Conservation (phyloP, 2,113 vertebrate genomes). For the Alethe diademata region DNA sequence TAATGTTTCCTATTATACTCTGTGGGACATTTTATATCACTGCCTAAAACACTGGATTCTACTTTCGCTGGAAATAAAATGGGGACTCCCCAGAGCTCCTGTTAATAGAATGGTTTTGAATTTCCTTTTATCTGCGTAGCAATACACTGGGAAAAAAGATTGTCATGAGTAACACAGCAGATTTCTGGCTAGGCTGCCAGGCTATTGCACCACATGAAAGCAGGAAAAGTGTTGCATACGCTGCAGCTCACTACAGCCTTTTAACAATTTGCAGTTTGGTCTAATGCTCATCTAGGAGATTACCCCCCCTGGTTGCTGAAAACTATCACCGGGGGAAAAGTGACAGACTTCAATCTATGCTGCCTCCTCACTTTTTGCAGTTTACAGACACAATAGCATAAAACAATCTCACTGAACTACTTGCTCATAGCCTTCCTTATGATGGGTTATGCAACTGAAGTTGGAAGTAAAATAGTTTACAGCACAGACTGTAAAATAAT, state of each 20-base stretch:
- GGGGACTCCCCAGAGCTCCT: neutral
- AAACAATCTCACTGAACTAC: neutral
- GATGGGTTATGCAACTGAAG: neutral
- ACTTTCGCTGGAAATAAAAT: neutral
- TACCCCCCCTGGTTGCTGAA: neutral
- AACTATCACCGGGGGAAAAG: neutral
- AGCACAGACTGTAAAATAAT: neutral
- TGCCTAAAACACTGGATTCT: neutral
- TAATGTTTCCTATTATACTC: neutral
- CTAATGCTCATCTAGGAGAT: neutral
- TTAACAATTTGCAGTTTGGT: neutral
- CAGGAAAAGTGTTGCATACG: neutral
- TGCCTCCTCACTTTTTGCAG: neutral
- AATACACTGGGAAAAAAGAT: neutral
- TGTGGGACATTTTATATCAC: neutral
- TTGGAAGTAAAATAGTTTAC: neutral
- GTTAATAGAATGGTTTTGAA: neutral
- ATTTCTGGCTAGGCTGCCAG: neutral
- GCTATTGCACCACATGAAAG: neutral
- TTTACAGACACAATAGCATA: neutral
- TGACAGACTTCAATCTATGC: neutral
- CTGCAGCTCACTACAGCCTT: neutral
- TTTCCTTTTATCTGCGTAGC: slow-evolving; percentile 17
- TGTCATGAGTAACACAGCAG: neutral
- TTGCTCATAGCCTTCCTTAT: neutral